A percentile compares a stretch with the other conserved stretches of the same genome.
These are phyloP conservation scores for Boulengerochromis microlepis DNA, from an alignment of 2,113 vertebrate genomes.

Conservation along the genomic window DNA sequence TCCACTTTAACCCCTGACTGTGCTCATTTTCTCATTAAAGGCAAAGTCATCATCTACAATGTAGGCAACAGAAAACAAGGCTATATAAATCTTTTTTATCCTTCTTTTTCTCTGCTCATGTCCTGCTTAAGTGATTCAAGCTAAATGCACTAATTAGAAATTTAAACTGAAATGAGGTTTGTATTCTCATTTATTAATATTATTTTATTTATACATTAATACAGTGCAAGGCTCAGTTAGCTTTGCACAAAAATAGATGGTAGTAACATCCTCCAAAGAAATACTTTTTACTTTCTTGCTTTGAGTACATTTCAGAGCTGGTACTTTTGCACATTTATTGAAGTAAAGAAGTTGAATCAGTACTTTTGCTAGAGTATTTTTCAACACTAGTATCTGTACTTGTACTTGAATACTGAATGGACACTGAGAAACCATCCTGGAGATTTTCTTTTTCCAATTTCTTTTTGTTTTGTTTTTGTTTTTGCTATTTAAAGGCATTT, in stretches of 20 bases:
- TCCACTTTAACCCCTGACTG: neutral
- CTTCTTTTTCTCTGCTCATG: neutral
- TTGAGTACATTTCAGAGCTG: neutral
- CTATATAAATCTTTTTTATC: neutral
- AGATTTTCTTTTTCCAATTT: rapidly evolving
- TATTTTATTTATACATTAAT: neutral
- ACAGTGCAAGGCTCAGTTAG: neutral
- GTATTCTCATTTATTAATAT: neutral
- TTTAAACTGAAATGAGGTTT: neutral
- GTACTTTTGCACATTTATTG: neutral
- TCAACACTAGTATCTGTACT: neutral
- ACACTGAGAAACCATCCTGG: neutral
- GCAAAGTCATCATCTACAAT: neutral
- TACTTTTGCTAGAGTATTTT: neutral
- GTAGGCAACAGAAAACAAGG: neutral
- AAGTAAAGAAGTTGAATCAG: neutral
- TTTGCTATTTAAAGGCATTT: neutral
- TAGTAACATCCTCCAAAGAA: neutral
- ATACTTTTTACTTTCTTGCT: neutral
- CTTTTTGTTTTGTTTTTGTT: neutral
- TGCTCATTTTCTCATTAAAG: neutral
- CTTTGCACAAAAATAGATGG: neutral
- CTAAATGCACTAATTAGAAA: neutral
- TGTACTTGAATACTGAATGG: neutral
- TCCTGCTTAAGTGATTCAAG: neutral